A percentile compares a stretch with the other conserved stretches of the same genome.
Evolutionary conservation across 2,113 vertebrate species (phyloP).

Genomic region (Stigmatopora nigra): DNA sequence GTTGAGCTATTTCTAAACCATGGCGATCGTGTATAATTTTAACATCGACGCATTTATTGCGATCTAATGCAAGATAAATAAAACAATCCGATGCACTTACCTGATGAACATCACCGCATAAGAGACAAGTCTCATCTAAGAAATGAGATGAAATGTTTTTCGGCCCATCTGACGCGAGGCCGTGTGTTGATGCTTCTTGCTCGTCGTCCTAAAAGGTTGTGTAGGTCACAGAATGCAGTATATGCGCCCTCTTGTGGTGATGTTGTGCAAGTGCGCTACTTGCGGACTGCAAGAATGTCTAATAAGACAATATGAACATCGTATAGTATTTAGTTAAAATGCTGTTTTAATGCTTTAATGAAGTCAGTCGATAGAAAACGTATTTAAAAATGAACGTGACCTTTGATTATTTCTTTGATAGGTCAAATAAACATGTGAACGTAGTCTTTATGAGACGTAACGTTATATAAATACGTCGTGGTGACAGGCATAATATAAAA

Average conservation of each 20-base stretch:
- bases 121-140: background rate
- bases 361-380: too few species aligned
- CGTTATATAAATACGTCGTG: too few species aligned
- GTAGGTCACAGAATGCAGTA: background rate
- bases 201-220: background rate
- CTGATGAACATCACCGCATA: conserved; percentile 42
- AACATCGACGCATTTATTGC: background rate
- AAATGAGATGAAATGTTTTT: conserved; percentile 12
- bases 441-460: too few species aligned
- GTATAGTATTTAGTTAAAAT: too few species aligned
- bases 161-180: conserved; percentile 18
- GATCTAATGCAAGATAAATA: background rate
- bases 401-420: background rate
- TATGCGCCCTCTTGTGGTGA: conserved; percentile 30
- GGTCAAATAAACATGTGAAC: too few species aligned
- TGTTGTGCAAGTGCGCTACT: background rate
- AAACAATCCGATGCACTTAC: conserved; percentile 19
- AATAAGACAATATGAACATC: too few species aligned
- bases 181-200: conserved; percentile 11
- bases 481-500: too few species aligned
- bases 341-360: background rate
- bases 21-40: background rate
- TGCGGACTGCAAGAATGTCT: background rate
- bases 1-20: conserved; percentile 21
- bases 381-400: background rate